Evolutionary conservation across 2,797 vertebrate genomes (phyloP), one percentile per base, ranked within the genome.

Genomic region (Rhinophrynus dorsalis): DNA sequence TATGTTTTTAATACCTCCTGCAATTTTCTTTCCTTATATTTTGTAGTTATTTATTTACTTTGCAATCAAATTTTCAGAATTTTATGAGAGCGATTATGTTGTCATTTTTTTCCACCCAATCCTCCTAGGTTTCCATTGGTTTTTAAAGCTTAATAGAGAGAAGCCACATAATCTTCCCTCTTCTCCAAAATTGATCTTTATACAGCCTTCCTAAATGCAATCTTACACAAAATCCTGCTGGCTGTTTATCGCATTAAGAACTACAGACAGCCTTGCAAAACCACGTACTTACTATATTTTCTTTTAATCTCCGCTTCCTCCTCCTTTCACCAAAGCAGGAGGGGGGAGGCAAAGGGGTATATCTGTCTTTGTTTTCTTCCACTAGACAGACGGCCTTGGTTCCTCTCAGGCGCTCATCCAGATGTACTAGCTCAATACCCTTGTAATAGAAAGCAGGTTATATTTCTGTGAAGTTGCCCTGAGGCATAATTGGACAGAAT

Each of bases 291-390:
- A 88, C 85, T 90, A 78, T 88, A 89, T 90, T 90, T 89, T 85
- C 83, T 86, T 87, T 84, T 74, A 73, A 66, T 77, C 82, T 76
- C 44, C 33, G 18, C 50, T 68, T 51, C 44, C 62, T 73, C 69
- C 72, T 80, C 74, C 76, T 75, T 84, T 51, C 45, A 65, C 42
- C 51, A 58, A 38, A 65, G 33, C 32, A 32, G 32, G 20, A 64
- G 23, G 23, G 20, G 8, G 23, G 10, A 73, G 86, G 79, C 80
- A 72, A 67, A 82, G 81, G 84, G 82, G 83, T 85, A 76, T 85
- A 88, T 88, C 85, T 87, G 82, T 90, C 88, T 90, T 88, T 90
- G 88, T 91, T 90, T 91, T 88, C 85, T 88, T 90, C 89, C 80
- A 59, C 80, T 88, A 85, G 87, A 86, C 88, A 88, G 88, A 84